These are phyloP conservation scores for Luscinia megarhynchos DNA, from an alignment of 2,797 vertebrate genomes.

Conservation along the genomic window DNA sequence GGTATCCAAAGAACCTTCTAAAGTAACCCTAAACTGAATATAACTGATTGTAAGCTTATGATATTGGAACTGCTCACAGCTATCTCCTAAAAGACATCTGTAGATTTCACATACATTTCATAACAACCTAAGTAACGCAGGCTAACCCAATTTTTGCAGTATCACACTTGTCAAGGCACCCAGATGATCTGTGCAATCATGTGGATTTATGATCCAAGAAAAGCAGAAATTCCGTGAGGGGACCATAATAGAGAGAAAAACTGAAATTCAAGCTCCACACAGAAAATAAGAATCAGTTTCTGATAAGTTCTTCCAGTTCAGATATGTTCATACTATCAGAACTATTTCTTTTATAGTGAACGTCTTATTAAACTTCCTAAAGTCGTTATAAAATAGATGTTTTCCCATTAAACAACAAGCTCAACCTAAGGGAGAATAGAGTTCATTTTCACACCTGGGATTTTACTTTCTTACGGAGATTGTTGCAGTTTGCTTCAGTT, in stretches of 20 bases:
- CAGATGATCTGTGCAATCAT: conserved; percentile 57
- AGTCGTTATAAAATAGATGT: background rate
- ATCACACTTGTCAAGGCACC: conserved; percentile 34
- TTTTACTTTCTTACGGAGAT: background rate
- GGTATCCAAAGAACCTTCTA: conserved; percentile 18
- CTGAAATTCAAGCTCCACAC: background rate
- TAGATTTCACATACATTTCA: conserved; percentile 41
- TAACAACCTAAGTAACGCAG: conserved; percentile 30
- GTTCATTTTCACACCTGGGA: background rate
- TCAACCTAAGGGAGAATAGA: background rate
- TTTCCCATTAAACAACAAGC: background rate
- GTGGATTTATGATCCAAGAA: conserved; percentile 61
- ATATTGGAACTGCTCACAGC: conserved; percentile 25
- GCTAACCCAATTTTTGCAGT: conserved; percentile 41
- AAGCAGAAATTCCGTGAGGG: conserved; percentile 22
- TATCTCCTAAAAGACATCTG: conserved; percentile 24
- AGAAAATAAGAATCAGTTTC: conserved; percentile 9
- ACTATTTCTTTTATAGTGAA: background rate
- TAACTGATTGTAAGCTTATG: conserved; percentile 16
- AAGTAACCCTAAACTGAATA: conserved; percentile 34
- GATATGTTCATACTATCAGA: background rate
- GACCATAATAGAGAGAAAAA: background rate
- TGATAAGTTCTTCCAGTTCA: background rate
- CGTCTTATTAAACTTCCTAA: background rate
- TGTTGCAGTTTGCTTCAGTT: background rate